These are phyloP conservation scores for Drosophila ohnishii DNA, from an alignment of 1,140 invertebrate genomes.

Conservation along the genomic window DNA sequence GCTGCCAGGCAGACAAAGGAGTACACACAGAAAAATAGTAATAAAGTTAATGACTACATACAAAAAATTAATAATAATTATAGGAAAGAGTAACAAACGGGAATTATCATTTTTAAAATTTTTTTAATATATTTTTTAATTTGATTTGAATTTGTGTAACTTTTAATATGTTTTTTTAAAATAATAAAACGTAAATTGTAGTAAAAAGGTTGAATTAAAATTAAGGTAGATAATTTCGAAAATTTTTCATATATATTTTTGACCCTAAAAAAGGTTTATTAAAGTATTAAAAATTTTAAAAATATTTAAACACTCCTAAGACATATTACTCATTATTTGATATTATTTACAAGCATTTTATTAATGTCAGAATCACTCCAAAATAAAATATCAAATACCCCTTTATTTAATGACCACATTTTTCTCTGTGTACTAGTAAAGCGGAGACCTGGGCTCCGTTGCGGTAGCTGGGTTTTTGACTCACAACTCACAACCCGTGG, in stretches of 20 bases:
- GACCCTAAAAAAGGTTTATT: too few relatives aligned
- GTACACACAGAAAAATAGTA: not conserved
- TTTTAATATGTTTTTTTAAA: not conserved
- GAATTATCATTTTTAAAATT: not conserved
- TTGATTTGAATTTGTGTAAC: not conserved
- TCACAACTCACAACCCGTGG: slow-evolving; percentile 47
- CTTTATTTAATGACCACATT: too few relatives aligned
- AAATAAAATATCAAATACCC: too few relatives aligned
- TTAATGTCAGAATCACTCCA: too few relatives aligned
- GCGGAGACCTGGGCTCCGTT: slow-evolving; percentile 57
- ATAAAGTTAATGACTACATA: not conserved
- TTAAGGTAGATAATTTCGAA: not conserved
- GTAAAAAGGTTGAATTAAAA: not conserved
- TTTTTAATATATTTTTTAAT: not conserved
- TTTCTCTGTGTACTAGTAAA: not conserved
- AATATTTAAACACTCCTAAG: too few relatives aligned
- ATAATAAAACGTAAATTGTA: not conserved
- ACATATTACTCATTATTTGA: too few relatives aligned
- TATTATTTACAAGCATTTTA: too few relatives aligned
- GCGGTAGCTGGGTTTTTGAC: slow-evolving; percentile 79
- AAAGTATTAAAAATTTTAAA: too few relatives aligned
- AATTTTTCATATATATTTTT: not conserved
- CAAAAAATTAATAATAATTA: not conserved
- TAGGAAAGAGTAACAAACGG: not conserved
- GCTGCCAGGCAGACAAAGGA: slow-evolving; percentile 62